Evolutionary conservation across 2,888 invertebrate species (phyloP).

Genomic region (Cacoxenus indagator): DNA sequence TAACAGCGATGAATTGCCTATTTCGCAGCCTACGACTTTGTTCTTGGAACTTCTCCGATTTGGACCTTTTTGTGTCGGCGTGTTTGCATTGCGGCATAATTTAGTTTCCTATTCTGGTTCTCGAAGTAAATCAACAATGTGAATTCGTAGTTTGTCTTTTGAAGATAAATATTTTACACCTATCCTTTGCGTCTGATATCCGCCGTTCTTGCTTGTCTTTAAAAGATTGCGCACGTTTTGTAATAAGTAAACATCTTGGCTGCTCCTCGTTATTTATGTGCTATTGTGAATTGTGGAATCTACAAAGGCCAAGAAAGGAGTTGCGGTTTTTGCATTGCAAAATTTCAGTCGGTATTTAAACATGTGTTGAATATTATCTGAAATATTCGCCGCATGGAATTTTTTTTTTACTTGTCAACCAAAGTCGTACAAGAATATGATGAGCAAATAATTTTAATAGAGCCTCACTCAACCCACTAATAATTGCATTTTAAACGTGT

Average conservation of each 20-base stretch:
- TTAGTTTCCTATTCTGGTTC: not conserved
- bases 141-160: not conserved
- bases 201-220: constrained; percentile 15
- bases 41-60: not conserved
- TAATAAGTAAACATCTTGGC: constrained; percentile 53
- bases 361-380: not conserved
- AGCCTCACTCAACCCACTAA: not conserved
- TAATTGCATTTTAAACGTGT: not conserved
- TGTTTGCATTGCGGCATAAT: constrained; percentile 7
- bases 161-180: not conserved
- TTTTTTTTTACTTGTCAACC: constrained; percentile 21
- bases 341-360: constrained; percentile 40
- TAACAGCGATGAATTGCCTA: not conserved
- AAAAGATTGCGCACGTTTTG: constrained; percentile 48
- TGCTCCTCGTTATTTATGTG: constrained; percentile 49
- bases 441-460: not conserved
- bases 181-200: constrained; percentile 9
- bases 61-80: not conserved
- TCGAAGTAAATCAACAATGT: not conserved
- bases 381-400: not conserved
- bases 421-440: constrained; percentile 18
- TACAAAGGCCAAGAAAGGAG: constrained; percentile 16
- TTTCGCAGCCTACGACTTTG: not conserved
- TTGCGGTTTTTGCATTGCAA: constrained; percentile 44
- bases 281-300: constrained; percentile 40